Percentiles rank a stretch among this genome's conserved stretches.
phyloP scores from a whole-genome alignment of 2,797 vertebrate species.

The Triplophysa yarkandensis region DNA sequence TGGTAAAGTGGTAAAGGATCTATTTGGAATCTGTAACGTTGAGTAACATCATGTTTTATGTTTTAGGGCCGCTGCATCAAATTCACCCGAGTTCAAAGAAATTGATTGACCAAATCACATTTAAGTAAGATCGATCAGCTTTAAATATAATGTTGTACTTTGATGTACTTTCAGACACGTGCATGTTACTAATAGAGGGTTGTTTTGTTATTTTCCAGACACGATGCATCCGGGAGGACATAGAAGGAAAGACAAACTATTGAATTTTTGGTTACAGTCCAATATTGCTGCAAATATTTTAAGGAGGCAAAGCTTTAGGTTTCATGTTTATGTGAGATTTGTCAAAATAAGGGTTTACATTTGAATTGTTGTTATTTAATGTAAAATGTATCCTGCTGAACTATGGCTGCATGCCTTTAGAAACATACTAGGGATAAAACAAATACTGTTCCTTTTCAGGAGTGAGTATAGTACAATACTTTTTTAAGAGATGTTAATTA shows the following conservation, averaged over 20 bases:
- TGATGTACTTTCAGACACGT: background rate
- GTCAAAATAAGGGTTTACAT: background rate
- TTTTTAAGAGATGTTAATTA: background rate
- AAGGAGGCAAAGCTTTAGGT: background rate
- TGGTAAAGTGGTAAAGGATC: too few species aligned
- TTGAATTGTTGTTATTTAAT: background rate
- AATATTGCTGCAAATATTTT: background rate
- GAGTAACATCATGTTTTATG: constrained; percentile 25
- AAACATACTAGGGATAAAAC: background rate
- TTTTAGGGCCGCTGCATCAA: constrained; percentile 78
- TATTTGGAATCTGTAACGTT: background rate
- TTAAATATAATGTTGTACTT: background rate
- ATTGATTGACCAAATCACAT: constrained; percentile 55
- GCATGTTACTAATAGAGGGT: background rate
- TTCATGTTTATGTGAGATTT: background rate
- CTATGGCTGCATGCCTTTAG: background rate
- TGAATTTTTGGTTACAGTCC: background rate
- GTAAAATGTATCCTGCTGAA: constrained; percentile 1
- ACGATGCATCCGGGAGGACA: background rate
- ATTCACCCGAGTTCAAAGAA: constrained; percentile 73
- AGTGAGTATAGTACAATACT: background rate
- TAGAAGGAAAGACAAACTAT: background rate
- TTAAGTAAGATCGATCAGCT: background rate
- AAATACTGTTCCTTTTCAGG: constrained; percentile 1
- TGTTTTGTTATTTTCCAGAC: background rate